Conservation (phyloP, 1,140 invertebrate species). For the Sarcophaga bullata region DNA sequence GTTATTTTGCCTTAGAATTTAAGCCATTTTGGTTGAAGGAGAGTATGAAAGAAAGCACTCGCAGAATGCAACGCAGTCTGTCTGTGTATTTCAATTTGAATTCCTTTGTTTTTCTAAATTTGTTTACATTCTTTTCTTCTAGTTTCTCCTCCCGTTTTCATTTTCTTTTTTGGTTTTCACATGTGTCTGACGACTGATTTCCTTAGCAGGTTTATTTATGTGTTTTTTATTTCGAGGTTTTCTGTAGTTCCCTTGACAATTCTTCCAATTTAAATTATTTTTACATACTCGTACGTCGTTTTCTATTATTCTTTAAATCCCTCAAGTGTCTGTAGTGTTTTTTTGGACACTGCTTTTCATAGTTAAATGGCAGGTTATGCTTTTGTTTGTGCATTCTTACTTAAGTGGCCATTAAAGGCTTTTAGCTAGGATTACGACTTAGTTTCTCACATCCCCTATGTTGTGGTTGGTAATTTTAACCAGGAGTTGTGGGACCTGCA, state of each 20-base stretch:
- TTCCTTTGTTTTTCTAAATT: background rate
- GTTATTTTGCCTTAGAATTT: no score
- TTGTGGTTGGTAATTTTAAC: no score
- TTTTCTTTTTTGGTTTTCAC: background rate
- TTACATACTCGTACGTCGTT: background rate
- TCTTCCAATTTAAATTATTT: background rate
- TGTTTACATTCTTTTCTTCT: background rate
- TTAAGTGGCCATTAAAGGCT: no score
- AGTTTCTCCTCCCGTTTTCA: background rate
- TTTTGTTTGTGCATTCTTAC: no score
- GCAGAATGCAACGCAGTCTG: no score
- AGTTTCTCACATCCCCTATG: no score
- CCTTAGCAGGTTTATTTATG: background rate
- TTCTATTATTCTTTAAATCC: background rate
- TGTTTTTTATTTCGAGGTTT: background rate
- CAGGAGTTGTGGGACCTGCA: no score
- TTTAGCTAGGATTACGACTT: no score
- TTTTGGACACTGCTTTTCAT: background rate
- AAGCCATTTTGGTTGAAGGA: no score
- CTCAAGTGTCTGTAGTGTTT: background rate
- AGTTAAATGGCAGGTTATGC: background rate
- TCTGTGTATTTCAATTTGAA: no score
- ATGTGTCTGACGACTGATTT: background rate
- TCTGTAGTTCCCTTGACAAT: background rate
- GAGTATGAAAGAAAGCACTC: no score